These are phyloP conservation scores for Anabas testudineus DNA, from an alignment of 2,797 vertebrate genomes.

Conservation along the genomic window DNA sequence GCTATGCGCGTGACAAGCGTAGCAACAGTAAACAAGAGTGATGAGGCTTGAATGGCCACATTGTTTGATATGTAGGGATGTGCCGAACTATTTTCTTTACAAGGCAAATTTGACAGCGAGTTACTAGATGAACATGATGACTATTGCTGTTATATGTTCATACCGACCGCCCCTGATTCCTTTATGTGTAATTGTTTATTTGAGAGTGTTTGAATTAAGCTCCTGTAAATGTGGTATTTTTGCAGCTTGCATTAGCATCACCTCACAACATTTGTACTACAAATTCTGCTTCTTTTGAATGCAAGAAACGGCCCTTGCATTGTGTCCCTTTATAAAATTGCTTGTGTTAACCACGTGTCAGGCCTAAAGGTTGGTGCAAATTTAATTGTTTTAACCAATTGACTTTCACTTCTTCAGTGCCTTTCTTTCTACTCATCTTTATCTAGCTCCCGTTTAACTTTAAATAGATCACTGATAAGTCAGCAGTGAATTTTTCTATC, in stretches of 20 bases:
- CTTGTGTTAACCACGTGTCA: conserved; percentile 54
- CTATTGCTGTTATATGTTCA: neutral
- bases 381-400: conserved; percentile 23
- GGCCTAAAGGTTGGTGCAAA: conserved; percentile 53
- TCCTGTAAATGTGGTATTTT: neutral
- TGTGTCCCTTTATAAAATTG: conserved; percentile 45
- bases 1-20: neutral
- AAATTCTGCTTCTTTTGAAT: conserved; percentile 61
- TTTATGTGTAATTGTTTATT: neutral
- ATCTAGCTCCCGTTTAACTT: neutral
- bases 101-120: neutral
- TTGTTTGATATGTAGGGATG: no score
- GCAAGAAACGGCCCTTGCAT: conserved; percentile 68
- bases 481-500: conserved; percentile 1
- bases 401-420: conserved; percentile 22
- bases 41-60: neutral
- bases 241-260: conserved; percentile 77
- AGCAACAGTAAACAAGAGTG: neutral
- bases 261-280: conserved; percentile 34
- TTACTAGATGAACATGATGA: neutral
- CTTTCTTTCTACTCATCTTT: neutral
- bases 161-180: neutral
- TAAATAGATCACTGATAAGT: conserved; percentile 2
- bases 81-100: no score
- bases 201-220: neutral